phyloP scores from a whole-genome alignment of 2,797 vertebrate species.

The Sitta carolinensis region DNA sequence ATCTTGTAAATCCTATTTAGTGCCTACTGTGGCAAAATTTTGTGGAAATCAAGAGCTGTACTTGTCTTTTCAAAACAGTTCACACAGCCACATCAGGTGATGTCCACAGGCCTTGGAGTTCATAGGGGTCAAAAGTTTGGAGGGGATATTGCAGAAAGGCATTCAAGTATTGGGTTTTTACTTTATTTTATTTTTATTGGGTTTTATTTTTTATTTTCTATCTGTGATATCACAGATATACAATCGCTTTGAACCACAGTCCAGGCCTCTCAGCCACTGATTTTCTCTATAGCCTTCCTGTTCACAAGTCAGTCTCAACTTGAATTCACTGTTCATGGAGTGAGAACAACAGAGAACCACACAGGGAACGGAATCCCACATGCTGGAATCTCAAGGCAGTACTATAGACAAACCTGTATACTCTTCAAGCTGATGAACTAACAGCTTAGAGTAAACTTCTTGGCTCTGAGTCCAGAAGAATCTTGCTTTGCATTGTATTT shows the following conservation, averaged over 20 bases:
- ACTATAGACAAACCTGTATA: background rate
- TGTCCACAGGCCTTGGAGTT: background rate
- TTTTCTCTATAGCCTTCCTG: background rate
- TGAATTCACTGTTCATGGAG: background rate
- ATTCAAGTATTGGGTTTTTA: background rate
- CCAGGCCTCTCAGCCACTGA: background rate
- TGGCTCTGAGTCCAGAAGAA: background rate
- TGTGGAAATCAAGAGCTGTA: background rate
- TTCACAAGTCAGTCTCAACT: background rate
- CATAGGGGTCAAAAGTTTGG: background rate
- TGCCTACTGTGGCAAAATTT: background rate
- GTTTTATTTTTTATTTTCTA: background rate
- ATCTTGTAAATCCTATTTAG: conserved; percentile 15
- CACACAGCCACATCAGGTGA: background rate
- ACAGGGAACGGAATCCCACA: background rate
- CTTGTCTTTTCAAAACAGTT: background rate
- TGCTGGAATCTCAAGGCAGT: background rate
- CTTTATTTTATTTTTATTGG: too few species aligned
- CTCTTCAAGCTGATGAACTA: background rate
- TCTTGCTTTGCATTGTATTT: background rate
- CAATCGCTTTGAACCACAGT: background rate
- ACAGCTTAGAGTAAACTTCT: background rate
- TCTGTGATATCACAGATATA: background rate
- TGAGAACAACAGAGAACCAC: background rate
- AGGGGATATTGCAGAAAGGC: background rate